Base-by-base conservation (phyloP, 2,888 invertebrate species). In the Tinea trinotella region DNA sequence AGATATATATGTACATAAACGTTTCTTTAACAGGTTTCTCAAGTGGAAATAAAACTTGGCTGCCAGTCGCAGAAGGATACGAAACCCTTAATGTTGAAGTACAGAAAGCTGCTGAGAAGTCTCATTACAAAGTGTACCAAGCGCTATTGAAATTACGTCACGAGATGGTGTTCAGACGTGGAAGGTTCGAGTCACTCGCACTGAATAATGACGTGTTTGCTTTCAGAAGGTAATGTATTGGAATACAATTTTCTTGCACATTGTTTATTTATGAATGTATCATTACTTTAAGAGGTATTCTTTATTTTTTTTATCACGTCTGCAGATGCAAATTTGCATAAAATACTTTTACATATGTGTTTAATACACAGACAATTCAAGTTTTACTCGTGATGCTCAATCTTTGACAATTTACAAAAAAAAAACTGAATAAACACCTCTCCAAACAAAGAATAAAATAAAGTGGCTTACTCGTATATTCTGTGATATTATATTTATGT, bases 11-110 rank as follows among this genome's bases (percentile, higher is more conserved):
- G n/a, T n/a, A n/a, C n/a, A 12, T 49, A 15, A 49, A 48, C 9
- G n/a, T 19, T 57, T 55, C 19, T n/a, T n/a, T n/a, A n/a, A n/a
- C 20, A 82, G 91, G 90, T 9, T 93, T 93, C 64, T 89, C 91
- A 0, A 80, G 71, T 0, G 82, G 71, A 6, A 76, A 74, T 0
- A 74, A 70, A 2, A 88, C 92, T 0, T 93, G 93, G 93, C 66
- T 93, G 7, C 92, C 92, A 1, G 87, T 93, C 0, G 87, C 91
- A 52, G 74, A 85, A 0, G 89, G 90, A 58, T 92, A 90, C 62
- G 74, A 76, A 59, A 76, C 65, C 0, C 64, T 89, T 20, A 93
- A 93, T 62, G 87, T 91, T 0, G 82, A 83, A 57, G 77, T 66
- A 0, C 88, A 92, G 65, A 79, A 67, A 55, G 62, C 65, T 4